phyloP scores from a whole-genome alignment of 1,140 invertebrate genomes.

The Chrysoperla carnea region DNA sequence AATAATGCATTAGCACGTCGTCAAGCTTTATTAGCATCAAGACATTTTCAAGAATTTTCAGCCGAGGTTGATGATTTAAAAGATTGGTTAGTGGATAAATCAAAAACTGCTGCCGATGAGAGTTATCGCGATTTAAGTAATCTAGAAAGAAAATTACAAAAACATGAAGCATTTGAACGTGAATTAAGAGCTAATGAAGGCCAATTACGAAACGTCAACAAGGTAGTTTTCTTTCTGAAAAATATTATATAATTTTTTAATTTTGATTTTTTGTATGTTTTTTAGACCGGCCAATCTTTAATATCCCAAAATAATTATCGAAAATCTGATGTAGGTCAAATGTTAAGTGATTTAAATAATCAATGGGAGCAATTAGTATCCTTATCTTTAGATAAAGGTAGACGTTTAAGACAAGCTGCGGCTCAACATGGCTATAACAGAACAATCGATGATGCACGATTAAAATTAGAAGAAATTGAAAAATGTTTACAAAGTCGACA shows the following conservation, averaged over 20 bases:
- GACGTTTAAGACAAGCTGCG: slow-evolving; percentile 56
- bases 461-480: slow-evolving; percentile 65
- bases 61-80: slow-evolving; percentile 76
- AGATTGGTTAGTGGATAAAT: slow-evolving; percentile 85
- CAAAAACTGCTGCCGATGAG: slow-evolving; percentile 78
- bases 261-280: neutral
- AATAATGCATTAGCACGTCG: slow-evolving; percentile 51
- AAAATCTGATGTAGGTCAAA: slow-evolving; percentile 42
- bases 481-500: slow-evolving; percentile 57
- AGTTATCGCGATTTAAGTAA: slow-evolving; percentile 84
- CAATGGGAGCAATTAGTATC: slow-evolving; percentile 52
- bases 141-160: slow-evolving; percentile 84
- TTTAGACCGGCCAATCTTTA: slow-evolving; percentile 40
- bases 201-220: slow-evolving; percentile 68
- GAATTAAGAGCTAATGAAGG: slow-evolving; percentile 86
- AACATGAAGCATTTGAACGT: slow-evolving; percentile 94
- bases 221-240: slow-evolving; percentile 23
- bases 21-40: slow-evolving; percentile 54
- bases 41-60: slow-evolving; percentile 69
- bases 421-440: slow-evolving; percentile 63
- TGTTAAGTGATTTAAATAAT: slow-evolving; percentile 47
- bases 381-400: slow-evolving; percentile 66
- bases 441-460: slow-evolving; percentile 59
- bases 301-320: slow-evolving; percentile 53
- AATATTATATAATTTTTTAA: slow-evolving; percentile 1